A percentile compares a stretch with the other conserved stretches of the same genome.
These are phyloP conservation scores for Rhinatrema bivittatum DNA, from an alignment of 2,797 vertebrate genomes.

Conservation along the genomic window DNA sequence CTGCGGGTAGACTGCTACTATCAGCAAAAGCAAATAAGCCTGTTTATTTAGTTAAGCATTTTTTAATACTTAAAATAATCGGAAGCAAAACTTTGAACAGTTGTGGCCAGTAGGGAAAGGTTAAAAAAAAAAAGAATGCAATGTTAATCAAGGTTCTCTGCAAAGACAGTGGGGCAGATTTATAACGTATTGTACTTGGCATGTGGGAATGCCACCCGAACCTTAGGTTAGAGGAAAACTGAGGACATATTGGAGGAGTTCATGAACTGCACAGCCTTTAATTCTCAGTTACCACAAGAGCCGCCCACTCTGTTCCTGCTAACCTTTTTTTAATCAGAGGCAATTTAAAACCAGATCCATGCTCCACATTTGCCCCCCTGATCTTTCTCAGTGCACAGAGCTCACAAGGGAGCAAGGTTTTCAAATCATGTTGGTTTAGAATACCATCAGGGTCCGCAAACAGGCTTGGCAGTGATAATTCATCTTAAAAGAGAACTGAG, in stretches of 20 bases:
- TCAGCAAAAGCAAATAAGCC: slow-evolving; percentile 57
- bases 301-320: no score
- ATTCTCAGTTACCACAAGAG: no score
- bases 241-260: not conserved
- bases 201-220: slow-evolving; percentile 6
- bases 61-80: slow-evolving; percentile 45
- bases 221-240: not conserved
- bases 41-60: slow-evolving; percentile 45
- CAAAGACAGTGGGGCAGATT: slow-evolving; percentile 12
- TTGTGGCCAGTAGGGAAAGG: slow-evolving; percentile 7
- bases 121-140: not conserved
- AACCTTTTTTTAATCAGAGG: no score
- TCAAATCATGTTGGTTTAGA: no score
- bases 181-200: not conserved
- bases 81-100: slow-evolving; percentile 24
- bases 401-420: no score
- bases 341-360: no score
- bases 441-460: no score
- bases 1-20: slow-evolving; percentile 54
- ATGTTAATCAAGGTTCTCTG: slow-evolving; percentile 13
- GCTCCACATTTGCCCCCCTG: not conserved
- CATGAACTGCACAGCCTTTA: slow-evolving; percentile 9
- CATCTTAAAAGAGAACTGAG: no score
- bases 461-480: no score
- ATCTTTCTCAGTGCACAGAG: slow-evolving; percentile 1